These are phyloP conservation scores for Eupeodes latifasciatus DNA, from an alignment of 2,888 invertebrate species.

Conservation along the genomic window DNA sequence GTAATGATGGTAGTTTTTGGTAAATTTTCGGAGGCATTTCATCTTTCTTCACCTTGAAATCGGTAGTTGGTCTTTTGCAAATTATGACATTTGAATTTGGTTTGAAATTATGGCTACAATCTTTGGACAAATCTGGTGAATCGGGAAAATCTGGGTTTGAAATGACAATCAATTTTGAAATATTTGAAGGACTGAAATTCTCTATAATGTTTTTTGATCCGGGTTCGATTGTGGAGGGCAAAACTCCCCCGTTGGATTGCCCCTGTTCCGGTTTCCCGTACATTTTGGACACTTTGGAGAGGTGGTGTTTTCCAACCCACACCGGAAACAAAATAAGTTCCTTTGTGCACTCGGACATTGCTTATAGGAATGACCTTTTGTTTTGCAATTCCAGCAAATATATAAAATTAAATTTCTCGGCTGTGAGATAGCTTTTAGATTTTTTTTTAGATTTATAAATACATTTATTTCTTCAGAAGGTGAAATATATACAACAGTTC, in stretches of 20 bases:
- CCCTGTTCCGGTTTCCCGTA: slow-evolving; percentile 17
- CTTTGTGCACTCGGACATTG: not conserved
- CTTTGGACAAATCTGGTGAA: not conserved
- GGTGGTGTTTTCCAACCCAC: slow-evolving; percentile 22
- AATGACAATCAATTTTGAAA: not conserved
- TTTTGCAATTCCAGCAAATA: slow-evolving; percentile 27
- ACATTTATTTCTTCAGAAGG: too few relatives aligned
- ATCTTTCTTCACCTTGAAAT: not conserved
- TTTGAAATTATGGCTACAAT: not conserved
- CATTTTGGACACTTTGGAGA: slow-evolving; percentile 9
- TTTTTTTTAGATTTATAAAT: too few relatives aligned
- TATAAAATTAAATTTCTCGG: not conserved
- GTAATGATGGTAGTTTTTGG: not conserved
- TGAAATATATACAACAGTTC: too few relatives aligned
- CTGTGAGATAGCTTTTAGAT: not conserved
- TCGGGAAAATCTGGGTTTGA: not conserved
- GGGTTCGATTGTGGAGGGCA: slow-evolving; percentile 23
- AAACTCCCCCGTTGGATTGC: slow-evolving; percentile 31
- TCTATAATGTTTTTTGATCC: not conserved
- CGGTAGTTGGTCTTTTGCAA: not conserved
- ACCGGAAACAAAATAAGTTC: not conserved
- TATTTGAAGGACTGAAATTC: not conserved
- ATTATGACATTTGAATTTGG: too few relatives aligned
- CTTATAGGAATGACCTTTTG: not conserved
- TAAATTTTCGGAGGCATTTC: not conserved